These are phyloP conservation scores for Chirona hameri DNA, from an alignment of 2,888 invertebrate species.

Conservation along the genomic window DNA sequence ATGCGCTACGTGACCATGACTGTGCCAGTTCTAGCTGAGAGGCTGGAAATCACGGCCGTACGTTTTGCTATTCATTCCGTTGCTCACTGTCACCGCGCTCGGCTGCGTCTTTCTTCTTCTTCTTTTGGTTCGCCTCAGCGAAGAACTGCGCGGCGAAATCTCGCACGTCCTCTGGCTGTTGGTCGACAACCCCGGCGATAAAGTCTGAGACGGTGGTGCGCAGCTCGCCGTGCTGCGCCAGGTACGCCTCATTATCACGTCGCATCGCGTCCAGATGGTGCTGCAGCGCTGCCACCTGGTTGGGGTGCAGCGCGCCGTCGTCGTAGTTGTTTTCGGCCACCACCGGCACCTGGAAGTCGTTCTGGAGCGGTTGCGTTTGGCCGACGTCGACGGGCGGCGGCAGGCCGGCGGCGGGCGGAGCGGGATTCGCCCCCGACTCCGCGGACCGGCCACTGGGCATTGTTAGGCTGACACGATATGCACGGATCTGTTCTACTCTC, in stretches of 20 bases:
- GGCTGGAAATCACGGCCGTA: too few species aligned
- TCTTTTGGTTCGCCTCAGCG: not conserved
- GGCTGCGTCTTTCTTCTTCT: not conserved
- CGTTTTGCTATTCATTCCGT: not conserved
- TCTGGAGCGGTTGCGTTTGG: not conserved
- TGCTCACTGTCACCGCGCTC: not conserved
- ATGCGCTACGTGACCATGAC: too few species aligned
- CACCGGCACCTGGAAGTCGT: constrained; percentile 2
- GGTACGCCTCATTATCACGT: constrained; percentile 3
- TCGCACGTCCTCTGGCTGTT: not conserved
- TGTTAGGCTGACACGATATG: not conserved
- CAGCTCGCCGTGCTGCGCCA: not conserved
- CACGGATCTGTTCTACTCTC: not conserved
- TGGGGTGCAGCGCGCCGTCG: constrained; percentile 5
- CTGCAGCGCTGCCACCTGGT: constrained; percentile 5
- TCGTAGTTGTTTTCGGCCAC: constrained; percentile 13
- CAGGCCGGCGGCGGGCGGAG: not conserved
- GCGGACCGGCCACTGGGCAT: not conserved
- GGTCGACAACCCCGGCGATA: not conserved
- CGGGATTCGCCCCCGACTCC: not conserved
- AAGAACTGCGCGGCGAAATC: constrained; percentile 1
- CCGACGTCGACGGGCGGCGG: not conserved
- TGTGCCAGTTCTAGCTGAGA: too few species aligned
- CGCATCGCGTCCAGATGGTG: not conserved
- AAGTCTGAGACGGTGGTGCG: not conserved